phyloP scores from a whole-genome alignment of 2,888 invertebrate genomes.

The Agrochola macilenta region DNA sequence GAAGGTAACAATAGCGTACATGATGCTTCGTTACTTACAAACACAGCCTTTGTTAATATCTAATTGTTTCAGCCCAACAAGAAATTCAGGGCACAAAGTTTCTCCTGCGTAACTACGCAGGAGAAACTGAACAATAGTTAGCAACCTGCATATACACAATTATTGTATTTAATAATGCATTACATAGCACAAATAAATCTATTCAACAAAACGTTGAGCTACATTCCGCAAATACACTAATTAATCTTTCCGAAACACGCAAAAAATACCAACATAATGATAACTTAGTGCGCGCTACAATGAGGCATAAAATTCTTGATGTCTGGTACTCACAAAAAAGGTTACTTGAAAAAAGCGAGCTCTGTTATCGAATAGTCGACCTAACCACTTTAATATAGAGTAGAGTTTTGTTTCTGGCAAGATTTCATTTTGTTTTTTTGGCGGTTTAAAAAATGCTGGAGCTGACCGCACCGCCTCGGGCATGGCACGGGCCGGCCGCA shows the following conservation, averaged over 20 bases:
- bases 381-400: constrained; percentile 57
- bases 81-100: constrained; percentile 17
- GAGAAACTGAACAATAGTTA: constrained; percentile 33
- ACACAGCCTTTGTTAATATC: constrained; percentile 14
- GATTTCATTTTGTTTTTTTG: constrained; percentile 61
- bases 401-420: constrained; percentile 50
- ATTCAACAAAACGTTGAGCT: constrained; percentile 50
- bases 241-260: constrained; percentile 67
- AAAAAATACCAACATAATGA: constrained; percentile 68
- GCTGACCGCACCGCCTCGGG: constrained; percentile 75
- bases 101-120: no score
- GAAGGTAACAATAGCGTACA: constrained; percentile 21
- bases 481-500: constrained; percentile 81
- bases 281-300: constrained; percentile 71
- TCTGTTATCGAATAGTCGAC: constrained; percentile 65
- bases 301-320: constrained; percentile 76
- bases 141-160: constrained; percentile 24
- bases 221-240: constrained; percentile 66
- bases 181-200: constrained; percentile 48
- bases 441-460: constrained; percentile 66
- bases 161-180: constrained; percentile 60
- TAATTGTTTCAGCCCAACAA: constrained; percentile 37
- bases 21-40: constrained; percentile 22
- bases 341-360: constrained; percentile 58
- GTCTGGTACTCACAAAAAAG: constrained; percentile 69